phyloP scores from a whole-genome alignment of 2,888 invertebrate genomes.

The Koerneria pararmatus region DNA sequence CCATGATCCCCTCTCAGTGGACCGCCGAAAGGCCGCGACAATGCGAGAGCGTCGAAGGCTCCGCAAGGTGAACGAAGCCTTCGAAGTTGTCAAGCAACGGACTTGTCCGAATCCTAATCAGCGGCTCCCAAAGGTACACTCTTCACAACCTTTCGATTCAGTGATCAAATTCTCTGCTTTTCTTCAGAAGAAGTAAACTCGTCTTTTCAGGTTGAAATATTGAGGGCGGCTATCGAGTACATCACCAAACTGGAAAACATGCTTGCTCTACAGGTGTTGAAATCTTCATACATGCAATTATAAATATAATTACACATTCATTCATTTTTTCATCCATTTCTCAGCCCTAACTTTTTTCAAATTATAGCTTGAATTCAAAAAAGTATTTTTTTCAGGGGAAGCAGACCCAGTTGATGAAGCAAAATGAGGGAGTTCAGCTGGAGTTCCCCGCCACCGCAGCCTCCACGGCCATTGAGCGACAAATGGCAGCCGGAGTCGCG shows the following conservation, averaged over 20 bases:
- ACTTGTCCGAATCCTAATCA: conserved; percentile 94
- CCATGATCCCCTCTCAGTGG: conserved; percentile 70
- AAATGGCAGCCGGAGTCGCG: conserved; percentile 25
- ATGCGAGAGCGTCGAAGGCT: conserved; percentile 85
- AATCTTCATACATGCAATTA: too few relatives aligned
- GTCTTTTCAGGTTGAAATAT: conserved; percentile 75
- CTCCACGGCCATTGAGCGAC: too few relatives aligned
- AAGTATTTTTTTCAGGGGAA: conserved; percentile 58
- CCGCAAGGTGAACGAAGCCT: conserved; percentile 95
- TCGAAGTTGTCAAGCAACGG: conserved; percentile 84
- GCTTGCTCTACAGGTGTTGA: conserved; percentile 52
- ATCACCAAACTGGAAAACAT: conserved; percentile 72
- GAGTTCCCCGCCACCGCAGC: too few relatives aligned
- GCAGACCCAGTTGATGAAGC: conserved; percentile 53
- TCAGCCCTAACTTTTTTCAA: too few relatives aligned
- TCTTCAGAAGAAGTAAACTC: not conserved
- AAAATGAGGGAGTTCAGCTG: conserved; percentile 35
- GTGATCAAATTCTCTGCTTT: not conserved
- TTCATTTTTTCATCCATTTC: too few relatives aligned
- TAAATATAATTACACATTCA: too few relatives aligned
- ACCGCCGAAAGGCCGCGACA: conserved; percentile 93
- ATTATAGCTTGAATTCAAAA: too few relatives aligned
- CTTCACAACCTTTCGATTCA: not conserved
- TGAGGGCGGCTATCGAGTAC: conserved; percentile 94
- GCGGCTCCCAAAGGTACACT: conserved; percentile 76